Evolutionary conservation across 2,797 vertebrate species (phyloP).

Genomic region (Falco biarmicus): DNA sequence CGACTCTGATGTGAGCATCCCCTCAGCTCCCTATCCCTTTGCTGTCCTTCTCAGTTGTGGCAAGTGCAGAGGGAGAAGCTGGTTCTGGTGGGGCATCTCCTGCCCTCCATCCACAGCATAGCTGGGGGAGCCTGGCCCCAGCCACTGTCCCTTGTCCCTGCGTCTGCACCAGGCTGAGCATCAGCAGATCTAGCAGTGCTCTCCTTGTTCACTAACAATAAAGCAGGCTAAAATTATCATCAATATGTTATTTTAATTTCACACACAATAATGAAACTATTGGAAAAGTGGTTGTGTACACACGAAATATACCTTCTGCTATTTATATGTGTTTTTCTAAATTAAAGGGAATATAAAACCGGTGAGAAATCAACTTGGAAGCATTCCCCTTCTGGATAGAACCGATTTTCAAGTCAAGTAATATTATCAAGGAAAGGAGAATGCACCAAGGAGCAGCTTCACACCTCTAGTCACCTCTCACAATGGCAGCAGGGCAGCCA

Average conservation of each 20-base stretch:
- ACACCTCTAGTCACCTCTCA: fast-evolving
- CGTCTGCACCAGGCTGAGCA: fast-evolving
- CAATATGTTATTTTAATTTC: background rate
- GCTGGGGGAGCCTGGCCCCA: fast-evolving
- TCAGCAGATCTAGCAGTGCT: background rate
- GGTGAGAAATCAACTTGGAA: slow-evolving; percentile 44
- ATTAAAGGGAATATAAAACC: slow-evolving; percentile 37
- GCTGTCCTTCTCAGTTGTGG: fast-evolving
- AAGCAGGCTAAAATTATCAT: background rate
- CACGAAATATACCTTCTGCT: slow-evolving; percentile 20
- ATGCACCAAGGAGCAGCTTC: background rate
- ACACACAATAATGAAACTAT: background rate
- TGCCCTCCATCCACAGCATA: fast-evolving
- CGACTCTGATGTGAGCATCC: fast-evolving
- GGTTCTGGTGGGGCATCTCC: fast-evolving
- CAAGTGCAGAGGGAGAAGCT: fast-evolving
- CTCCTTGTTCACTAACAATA: fast-evolving
- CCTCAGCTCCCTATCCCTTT: background rate
- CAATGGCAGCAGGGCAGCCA: fast-evolving
- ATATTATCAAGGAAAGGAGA: background rate
- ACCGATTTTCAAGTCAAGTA: background rate
- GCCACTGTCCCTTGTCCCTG: fast-evolving
- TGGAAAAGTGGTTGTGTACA: background rate
- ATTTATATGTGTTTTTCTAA: slow-evolving; percentile 31
- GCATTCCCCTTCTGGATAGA: background rate